Conservation (phyloP, 2,888 invertebrate species). For the Teleiodes luculella region DNA sequence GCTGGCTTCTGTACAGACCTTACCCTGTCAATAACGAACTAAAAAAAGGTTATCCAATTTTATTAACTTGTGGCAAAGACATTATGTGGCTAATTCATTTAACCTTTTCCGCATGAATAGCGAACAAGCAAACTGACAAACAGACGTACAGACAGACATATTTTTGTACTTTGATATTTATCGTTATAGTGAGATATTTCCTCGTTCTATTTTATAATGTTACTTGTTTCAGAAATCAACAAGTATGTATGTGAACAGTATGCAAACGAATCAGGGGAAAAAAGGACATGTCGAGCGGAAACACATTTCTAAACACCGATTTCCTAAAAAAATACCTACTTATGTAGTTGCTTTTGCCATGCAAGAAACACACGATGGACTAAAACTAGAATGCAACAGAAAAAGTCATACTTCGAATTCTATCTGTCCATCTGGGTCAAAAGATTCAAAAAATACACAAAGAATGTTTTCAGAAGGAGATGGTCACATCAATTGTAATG, state of each 20-base stretch:
- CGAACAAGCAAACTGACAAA: too few relatives aligned
- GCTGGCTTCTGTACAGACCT: too few relatives aligned
- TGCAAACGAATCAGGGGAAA: conserved; percentile 8
- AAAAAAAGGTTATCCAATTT: too few relatives aligned
- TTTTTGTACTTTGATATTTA: too few relatives aligned
- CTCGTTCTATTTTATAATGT: too few relatives aligned
- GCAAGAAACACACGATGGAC: conserved; percentile 38
- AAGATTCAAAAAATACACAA: neutral
- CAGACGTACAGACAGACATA: too few relatives aligned
- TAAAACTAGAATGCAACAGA: neutral
- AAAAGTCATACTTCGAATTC: neutral
- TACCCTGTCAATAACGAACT: too few relatives aligned
- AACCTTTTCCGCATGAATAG: too few relatives aligned
- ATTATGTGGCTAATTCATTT: too few relatives aligned
- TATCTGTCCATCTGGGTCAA: neutral
- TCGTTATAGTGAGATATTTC: too few relatives aligned
- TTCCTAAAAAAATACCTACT: conserved; percentile 29
- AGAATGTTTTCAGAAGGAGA: neutral
- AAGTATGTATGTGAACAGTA: conserved; percentile 5
- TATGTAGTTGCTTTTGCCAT: conserved; percentile 41
- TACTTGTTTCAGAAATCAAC: conserved; percentile 15
- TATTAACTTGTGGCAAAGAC: too few relatives aligned
- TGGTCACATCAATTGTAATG: conserved; percentile 15
- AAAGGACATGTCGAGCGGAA: neutral
- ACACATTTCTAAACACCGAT: conserved; percentile 9